Conservation (phyloP, 2,797 vertebrate genomes). For the Brotula barbata region DNA sequence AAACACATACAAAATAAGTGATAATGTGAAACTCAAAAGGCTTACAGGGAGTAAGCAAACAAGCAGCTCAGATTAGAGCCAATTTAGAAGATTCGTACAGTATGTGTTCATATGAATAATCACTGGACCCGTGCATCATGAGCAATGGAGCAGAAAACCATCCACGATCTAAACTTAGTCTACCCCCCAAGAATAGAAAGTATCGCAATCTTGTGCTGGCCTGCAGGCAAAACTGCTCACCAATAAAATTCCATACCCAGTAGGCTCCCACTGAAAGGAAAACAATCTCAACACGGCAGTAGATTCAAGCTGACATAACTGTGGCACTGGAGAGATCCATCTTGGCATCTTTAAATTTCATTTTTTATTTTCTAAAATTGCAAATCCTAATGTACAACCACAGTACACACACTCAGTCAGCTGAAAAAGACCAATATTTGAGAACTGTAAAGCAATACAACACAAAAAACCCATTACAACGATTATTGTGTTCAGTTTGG, state of each 20-base stretch:
- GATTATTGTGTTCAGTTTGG: background rate
- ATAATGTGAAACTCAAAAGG: conserved; percentile 9
- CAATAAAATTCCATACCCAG: conserved; percentile 38
- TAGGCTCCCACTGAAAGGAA: conserved; percentile 5
- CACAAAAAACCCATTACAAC: background rate
- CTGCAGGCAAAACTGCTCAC: conserved; percentile 34
- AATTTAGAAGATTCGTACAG: conserved; percentile 44
- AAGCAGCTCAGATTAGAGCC: conserved; percentile 43
- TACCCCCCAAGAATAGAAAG: conserved; percentile 22
- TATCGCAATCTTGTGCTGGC: conserved; percentile 44
- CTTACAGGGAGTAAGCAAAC: conserved; percentile 23
- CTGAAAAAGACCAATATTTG: background rate
- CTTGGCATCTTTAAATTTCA: background rate
- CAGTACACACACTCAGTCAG: background rate
- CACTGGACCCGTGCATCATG: conserved; percentile 29
- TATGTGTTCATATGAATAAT: conserved; percentile 49
- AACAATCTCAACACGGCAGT: background rate
- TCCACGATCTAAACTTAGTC: conserved; percentile 51
- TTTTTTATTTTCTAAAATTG: background rate
- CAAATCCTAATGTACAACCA: background rate
- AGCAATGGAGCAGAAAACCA: conserved; percentile 50
- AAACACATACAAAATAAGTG: background rate
- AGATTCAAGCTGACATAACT: too few relatives aligned
- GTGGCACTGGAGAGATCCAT: too few relatives aligned
- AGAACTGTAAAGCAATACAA: background rate